These are phyloP conservation scores for Agapornis canus DNA, from an alignment of 2,797 vertebrate genomes.

Conservation along the genomic window DNA sequence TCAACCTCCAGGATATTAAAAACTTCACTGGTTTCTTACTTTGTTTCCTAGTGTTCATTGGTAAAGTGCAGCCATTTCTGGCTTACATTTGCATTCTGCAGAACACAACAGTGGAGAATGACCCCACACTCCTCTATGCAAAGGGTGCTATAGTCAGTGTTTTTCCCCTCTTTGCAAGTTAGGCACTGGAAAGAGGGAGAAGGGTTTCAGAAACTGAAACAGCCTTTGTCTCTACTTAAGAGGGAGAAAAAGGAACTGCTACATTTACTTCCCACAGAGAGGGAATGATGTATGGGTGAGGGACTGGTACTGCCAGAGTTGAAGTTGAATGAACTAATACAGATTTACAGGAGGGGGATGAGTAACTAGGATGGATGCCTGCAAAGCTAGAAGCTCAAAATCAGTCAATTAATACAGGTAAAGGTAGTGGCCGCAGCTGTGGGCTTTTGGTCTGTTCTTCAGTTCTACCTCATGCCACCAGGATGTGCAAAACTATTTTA, in stretches of 20 bases:
- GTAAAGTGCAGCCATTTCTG: neutral
- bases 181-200: neutral
- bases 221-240: neutral
- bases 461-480: neutral
- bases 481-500: conserved; percentile 37
- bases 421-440: neutral
- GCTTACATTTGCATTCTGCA: accelerated
- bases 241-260: neutral
- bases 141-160: neutral
- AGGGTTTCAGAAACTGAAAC: neutral
- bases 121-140: neutral
- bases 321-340: neutral
- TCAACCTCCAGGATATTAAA: neutral
- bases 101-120: accelerated
- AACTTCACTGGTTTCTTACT: neutral
- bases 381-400: neutral
- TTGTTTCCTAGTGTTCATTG: neutral
- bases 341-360: neutral
- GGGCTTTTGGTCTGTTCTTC: neutral
- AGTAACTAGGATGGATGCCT: neutral
- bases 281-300: neutral
- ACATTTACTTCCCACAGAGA: neutral
- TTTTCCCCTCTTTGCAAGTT: neutral
- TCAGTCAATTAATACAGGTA: neutral
- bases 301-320: neutral